Evolutionary conservation across 2,888 invertebrate genomes (phyloP), one percentile per base, ranked within the genome.

Genomic region (Agrochola macilenta): DNA sequence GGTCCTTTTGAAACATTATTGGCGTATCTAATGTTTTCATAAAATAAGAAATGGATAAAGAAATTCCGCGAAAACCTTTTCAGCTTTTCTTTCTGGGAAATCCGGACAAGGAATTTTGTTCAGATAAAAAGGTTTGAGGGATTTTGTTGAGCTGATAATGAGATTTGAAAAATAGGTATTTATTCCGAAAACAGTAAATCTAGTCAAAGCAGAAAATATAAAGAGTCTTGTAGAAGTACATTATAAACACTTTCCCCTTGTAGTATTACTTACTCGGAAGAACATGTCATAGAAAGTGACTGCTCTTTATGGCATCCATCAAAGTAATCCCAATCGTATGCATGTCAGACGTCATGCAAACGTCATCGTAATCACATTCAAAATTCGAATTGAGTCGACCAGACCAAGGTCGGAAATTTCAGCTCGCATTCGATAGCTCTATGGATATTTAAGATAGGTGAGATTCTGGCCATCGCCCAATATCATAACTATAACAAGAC

Each of bases 381-480:
- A 73, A 58, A 72, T 60, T 81, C 43, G 14, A 76, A 71, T 60
- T 64, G 46, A 74, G 20, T 49, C 74, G 63, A 81, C 65, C 63
- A 63, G 43, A 73, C 64, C 81, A 84, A 83, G 83, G 83, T 73
- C 81, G 77, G 81, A 58, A 74, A 74, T 81, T 74, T 84, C 83
- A 74, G 64, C 61, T 46, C 61, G 46, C 66, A 73, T 83, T 79
- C 35, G 72, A 79, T 83, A 70, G 76, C 72, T 75, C 83, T 81
- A 64, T 70, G 78, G 63, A 74, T 78, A 76, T 78, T 76, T 46
- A 39, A 66, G 74, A 71, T 76, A 76, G 73, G 71, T 81, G 61
- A 69, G 63, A 73, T 73, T 64, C 76, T 84, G 84, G 85, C 85
- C 46, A 65, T n/a, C 64, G 26, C 64, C 84, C 84, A 85, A 85